These are phyloP conservation scores for Acanthosepion lycidas DNA, from an alignment of 2,888 invertebrate genomes.

Conservation along the genomic window DNA sequence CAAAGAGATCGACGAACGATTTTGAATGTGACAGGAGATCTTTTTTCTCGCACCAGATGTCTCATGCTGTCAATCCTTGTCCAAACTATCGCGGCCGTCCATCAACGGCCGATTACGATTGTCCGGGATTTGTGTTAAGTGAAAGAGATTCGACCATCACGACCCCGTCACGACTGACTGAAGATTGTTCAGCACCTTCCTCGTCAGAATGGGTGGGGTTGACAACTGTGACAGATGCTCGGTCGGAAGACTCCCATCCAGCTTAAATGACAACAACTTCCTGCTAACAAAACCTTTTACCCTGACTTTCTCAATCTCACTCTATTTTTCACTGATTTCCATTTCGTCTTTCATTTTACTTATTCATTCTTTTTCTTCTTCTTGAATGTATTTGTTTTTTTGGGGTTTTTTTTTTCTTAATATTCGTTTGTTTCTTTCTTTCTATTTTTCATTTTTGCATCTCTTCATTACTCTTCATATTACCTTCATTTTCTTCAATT, in stretches of 20 bases:
- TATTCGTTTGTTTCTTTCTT: no score
- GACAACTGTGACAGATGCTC: background rate
- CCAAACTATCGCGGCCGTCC: background rate
- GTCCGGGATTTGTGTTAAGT: background rate
- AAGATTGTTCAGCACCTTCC: background rate
- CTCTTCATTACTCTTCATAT: no score
- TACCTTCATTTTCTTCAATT: no score
- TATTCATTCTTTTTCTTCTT: no score
- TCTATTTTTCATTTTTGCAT: no score
- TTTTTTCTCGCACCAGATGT: background rate
- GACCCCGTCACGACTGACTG: background rate
- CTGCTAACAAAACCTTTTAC: background rate
- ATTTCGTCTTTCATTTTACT: no score
- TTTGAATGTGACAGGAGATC: background rate
- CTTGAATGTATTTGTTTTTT: no score
- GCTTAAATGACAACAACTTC: background rate
- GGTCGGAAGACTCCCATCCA: background rate
- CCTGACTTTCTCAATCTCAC: no score
- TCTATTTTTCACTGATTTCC: no score
- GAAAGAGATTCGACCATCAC: background rate
- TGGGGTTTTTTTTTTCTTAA: no score
- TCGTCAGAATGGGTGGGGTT: background rate
- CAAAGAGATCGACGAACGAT: background rate
- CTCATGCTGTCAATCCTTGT: background rate
- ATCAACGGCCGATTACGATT: constrained; percentile 33